Conservation (phyloP, 2,888 invertebrate species). For the Morpho helenor region DNA sequence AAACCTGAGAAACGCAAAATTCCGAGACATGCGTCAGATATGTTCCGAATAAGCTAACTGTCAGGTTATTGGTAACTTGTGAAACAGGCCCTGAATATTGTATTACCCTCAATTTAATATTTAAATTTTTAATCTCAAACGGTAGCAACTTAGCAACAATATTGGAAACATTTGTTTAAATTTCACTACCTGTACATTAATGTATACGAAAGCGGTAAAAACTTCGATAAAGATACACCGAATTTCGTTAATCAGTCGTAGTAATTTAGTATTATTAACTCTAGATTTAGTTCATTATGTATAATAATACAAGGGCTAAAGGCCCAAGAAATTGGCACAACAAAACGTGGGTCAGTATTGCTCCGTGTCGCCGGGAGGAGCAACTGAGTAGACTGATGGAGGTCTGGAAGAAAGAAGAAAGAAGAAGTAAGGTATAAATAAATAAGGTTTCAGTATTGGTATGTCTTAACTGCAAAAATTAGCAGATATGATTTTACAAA, state of each 20-base stretch:
- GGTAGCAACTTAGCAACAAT: constrained; percentile 18
- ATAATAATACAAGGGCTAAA: constrained; percentile 17
- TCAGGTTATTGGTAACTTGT: too few relatives aligned
- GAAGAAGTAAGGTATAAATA: too few relatives aligned
- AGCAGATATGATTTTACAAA: too few relatives aligned
- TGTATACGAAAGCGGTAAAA: constrained; percentile 18
- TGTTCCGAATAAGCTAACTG: too few relatives aligned
- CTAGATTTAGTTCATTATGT: constrained; percentile 27
- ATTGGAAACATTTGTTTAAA: constrained; percentile 16
- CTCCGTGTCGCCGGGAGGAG: constrained; percentile 59
- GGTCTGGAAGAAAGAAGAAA: constrained; percentile 48
- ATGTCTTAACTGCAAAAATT: too few relatives aligned
- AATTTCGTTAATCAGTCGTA: constrained; percentile 49
- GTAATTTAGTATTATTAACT: constrained; percentile 44
- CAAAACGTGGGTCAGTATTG: constrained; percentile 64
- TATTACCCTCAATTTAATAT: neutral
- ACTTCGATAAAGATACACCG: constrained; percentile 12
- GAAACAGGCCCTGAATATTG: too few relatives aligned
- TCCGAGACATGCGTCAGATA: too few relatives aligned
- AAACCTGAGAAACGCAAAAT: too few relatives aligned
- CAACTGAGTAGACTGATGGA: constrained; percentile 68
- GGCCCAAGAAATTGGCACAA: constrained; percentile 50
- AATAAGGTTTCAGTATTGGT: too few relatives aligned
- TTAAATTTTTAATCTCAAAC: constrained; percentile 20
- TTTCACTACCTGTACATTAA: constrained; percentile 1